phyloP scores from a whole-genome alignment of 2,113 vertebrate species.

The Daboia siamensis region DNA sequence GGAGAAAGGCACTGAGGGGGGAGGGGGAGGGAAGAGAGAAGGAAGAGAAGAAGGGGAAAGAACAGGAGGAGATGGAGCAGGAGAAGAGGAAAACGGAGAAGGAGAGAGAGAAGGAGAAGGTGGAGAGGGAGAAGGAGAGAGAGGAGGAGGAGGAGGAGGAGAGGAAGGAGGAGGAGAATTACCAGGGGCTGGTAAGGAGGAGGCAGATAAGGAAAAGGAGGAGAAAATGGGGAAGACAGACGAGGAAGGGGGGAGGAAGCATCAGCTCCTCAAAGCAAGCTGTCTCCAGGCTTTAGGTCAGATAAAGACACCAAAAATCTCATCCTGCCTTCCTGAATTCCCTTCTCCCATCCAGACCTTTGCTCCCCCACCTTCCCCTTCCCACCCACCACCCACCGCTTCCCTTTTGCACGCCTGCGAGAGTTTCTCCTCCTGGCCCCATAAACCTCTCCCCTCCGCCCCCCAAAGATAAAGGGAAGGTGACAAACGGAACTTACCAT shows the following conservation, averaged over 20 bases:
- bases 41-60: background rate
- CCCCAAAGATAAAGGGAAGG: slow-evolving; percentile 56
- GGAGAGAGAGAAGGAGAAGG: background rate
- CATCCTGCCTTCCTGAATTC: background rate
- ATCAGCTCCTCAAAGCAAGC: background rate
- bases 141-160: background rate
- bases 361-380: background rate
- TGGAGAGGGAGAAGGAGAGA: background rate
- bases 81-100: background rate
- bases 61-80: no score
- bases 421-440: slow-evolving; percentile 46
- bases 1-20: background rate
- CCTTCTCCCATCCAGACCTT: background rate
- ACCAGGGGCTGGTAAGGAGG: background rate
- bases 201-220: background rate
- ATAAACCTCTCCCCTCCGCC: slow-evolving; percentile 49
- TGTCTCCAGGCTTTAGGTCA: background rate
- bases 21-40: no score
- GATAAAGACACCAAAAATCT: background rate
- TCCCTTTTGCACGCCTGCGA: slow-evolving; percentile 56
- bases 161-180: background rate
- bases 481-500: slow-evolving; percentile 39
- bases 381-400: slow-evolving; percentile 19
- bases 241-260: background rate
- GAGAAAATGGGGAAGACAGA: background rate